phyloP scores from a whole-genome alignment of 1,140 invertebrate species.

The Pogonognathellus flavescens region DNA sequence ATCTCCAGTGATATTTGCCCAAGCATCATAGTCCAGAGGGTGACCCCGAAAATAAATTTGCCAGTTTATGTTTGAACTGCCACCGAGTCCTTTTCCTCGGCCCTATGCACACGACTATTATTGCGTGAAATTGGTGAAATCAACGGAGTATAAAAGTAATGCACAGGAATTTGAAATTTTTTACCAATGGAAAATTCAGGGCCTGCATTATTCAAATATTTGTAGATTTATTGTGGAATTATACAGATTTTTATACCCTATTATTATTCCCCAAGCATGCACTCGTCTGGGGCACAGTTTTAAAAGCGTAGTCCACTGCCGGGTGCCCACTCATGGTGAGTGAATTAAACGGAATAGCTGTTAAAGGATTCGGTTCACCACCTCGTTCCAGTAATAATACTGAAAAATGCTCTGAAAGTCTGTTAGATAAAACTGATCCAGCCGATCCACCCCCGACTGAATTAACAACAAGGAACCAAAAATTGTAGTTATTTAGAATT shows the following conservation, averaged over 20 bases:
- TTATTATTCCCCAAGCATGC: conserved; percentile 14
- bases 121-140: too few relatives aligned
- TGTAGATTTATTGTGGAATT: too few relatives aligned
- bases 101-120: too few relatives aligned
- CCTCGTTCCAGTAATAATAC: conserved; percentile 41
- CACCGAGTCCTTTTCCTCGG: too few relatives aligned
- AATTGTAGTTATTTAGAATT: too few relatives aligned
- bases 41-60: neutral
- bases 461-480: neutral
- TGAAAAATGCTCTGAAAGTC: neutral
- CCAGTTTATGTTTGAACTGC: too few relatives aligned
- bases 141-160: too few relatives aligned
- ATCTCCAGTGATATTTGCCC: neutral
- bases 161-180: too few relatives aligned
- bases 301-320: neutral
- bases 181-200: too few relatives aligned
- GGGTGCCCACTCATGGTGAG: neutral
- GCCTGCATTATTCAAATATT: too few relatives aligned
- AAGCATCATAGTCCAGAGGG: neutral
- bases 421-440: conserved; percentile 14
- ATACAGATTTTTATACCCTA: too few relatives aligned
- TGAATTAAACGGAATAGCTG: neutral
- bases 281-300: neutral
- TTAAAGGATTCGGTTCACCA: conserved; percentile 38
- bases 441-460: conserved; percentile 43